Evolutionary conservation across 2,113 vertebrate species (phyloP).

Genomic region (Colossoma macropomum): DNA sequence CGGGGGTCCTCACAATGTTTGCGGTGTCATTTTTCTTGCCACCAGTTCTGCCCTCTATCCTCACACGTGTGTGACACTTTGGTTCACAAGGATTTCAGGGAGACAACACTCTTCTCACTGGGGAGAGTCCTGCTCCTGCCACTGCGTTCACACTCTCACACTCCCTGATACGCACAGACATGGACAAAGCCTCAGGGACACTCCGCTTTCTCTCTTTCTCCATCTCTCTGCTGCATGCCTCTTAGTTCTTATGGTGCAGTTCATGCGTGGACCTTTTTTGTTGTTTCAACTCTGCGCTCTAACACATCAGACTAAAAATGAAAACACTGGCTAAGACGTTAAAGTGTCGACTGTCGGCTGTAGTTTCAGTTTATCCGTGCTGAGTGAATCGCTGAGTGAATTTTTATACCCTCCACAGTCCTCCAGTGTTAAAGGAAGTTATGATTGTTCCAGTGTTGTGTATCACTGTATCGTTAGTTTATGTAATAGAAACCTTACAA

Average conservation of each 20-base stretch:
- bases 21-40: slow-evolving; percentile 67
- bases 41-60: slow-evolving; percentile 69
- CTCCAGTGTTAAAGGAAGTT: too few relatives aligned
- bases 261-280: slow-evolving; percentile 28
- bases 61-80: slow-evolving; percentile 75
- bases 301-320: not conserved
- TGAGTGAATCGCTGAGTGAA: too few relatives aligned
- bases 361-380: not conserved
- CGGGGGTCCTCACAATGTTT: slow-evolving; percentile 62
- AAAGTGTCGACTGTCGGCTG: not conserved
- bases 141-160: slow-evolving; percentile 77
- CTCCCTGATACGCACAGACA: slow-evolving; percentile 73
- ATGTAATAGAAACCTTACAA: too few relatives aligned
- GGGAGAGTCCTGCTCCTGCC: slow-evolving; percentile 58
- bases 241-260: slow-evolving; percentile 48
- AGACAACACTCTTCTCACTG: slow-evolving; percentile 56
- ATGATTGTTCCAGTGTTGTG: too few relatives aligned
- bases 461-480: too few relatives aligned
- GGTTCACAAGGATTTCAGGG: slow-evolving; percentile 63
- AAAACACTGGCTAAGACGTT: not conserved
- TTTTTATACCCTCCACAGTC: too few relatives aligned
- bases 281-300: not conserved
- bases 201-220: slow-evolving; percentile 59
- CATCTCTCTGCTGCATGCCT: slow-evolving; percentile 29
- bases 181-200: slow-evolving; percentile 70